Evolutionary conservation across 2,888 invertebrate genomes (phyloP).

Genomic region (Myathropa florea): DNA sequence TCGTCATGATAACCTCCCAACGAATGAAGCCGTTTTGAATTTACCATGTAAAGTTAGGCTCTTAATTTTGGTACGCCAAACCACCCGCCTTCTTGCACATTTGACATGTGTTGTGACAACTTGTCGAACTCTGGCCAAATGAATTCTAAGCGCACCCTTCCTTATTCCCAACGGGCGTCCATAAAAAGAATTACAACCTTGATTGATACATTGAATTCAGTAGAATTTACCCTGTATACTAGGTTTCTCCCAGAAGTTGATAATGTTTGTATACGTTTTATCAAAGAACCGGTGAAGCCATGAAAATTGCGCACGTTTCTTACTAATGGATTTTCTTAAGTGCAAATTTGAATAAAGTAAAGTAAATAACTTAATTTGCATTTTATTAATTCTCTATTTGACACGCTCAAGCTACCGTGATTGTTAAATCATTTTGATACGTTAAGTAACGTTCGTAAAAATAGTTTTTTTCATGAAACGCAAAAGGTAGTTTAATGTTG

Average conservation of each 20-base stretch:
- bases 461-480: no score
- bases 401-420: slow-evolving; percentile 25
- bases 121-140: slow-evolving; percentile 69
- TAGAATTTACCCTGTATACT: slow-evolving; percentile 50
- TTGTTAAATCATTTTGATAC: neutral
- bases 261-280: slow-evolving; percentile 28
- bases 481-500: no score
- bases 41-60: slow-evolving; percentile 65
- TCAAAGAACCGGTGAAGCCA: slow-evolving; percentile 1
- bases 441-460: slow-evolving; percentile 2
- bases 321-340: slow-evolving; percentile 72
- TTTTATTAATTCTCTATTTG: slow-evolving; percentile 49
- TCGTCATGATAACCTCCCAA: slow-evolving; percentile 65
- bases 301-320: slow-evolving; percentile 68
- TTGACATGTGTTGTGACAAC: slow-evolving; percentile 72
- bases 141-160: slow-evolving; percentile 67
- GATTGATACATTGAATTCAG: slow-evolving; percentile 70
- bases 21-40: slow-evolving; percentile 64
- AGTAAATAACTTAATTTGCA: slow-evolving; percentile 71
- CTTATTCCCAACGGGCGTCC: slow-evolving; percentile 67
- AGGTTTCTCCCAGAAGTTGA: slow-evolving; percentile 12
- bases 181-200: slow-evolving; percentile 68
- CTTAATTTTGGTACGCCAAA: slow-evolving; percentile 70
- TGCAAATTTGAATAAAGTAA: slow-evolving; percentile 70
- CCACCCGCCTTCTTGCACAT: slow-evolving; percentile 63